Evolutionary conservation across 1,140 invertebrate species (phyloP).

Genomic region (Drosophila serrata): DNA sequence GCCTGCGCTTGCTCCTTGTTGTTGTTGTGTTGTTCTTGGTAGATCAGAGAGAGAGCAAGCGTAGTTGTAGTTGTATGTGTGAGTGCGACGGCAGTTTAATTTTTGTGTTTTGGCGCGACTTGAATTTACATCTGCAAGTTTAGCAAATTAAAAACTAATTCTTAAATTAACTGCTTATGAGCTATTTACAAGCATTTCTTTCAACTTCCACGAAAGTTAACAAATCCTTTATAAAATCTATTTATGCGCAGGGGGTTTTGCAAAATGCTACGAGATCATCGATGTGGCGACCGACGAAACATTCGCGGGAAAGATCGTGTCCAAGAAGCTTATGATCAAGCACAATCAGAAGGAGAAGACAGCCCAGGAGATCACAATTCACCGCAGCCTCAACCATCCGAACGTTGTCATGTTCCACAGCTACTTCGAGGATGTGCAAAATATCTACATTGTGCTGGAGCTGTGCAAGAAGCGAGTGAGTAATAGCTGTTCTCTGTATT

Average conservation of each 20-base stretch:
- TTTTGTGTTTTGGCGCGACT: slow-evolving; percentile 66
- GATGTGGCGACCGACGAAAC: slow-evolving; percentile 91
- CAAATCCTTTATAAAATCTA: background rate
- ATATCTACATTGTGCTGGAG: slow-evolving; percentile 99
- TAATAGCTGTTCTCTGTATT: slow-evolving; percentile 7
- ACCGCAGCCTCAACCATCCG: slow-evolving; percentile 93
- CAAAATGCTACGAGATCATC: slow-evolving; percentile 98
- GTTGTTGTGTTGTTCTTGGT: slow-evolving; percentile 50
- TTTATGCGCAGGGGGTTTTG: slow-evolving; percentile 97
- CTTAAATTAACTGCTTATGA: too few relatives aligned
- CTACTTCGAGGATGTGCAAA: slow-evolving; percentile 97
- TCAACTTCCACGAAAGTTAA: too few relatives aligned
- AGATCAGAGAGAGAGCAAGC: background rate
- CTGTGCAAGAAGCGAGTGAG: slow-evolving; percentile 96
- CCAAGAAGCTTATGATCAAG: slow-evolving; percentile 96
- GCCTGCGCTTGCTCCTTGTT: background rate
- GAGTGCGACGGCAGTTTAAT: slow-evolving; percentile 23
- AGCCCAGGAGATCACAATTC: slow-evolving; percentile 98
- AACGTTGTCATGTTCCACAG: slow-evolving; percentile 97
- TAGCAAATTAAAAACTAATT: background rate
- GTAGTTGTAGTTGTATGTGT: slow-evolving; percentile 5
- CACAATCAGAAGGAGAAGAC: slow-evolving; percentile 98
- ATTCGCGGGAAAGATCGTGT: slow-evolving; percentile 98
- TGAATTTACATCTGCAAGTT: slow-evolving; percentile 14
- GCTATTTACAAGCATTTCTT: too few relatives aligned